Evolutionary conservation across 2,113 vertebrate species (phyloP), one percentile per base, ranked within the genome.

Genomic region (Lycocorax pyrrhopterus): DNA sequence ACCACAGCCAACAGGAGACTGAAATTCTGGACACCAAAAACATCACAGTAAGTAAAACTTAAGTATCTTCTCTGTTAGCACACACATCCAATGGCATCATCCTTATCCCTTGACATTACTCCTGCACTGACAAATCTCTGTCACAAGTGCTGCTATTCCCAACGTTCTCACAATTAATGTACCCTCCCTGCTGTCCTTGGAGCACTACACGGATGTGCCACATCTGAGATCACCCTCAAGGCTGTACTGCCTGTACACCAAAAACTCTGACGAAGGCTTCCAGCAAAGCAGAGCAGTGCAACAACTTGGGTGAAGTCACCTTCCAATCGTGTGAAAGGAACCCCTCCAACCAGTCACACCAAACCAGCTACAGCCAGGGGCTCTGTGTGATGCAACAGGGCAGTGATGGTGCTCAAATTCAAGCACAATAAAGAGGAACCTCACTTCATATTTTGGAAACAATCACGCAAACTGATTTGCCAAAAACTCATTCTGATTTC

Each of bases 381-480:
- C 26, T 66, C 15, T 8, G 13, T 20, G 22, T 39, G 27, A 43
- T 7, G 0, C 7, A 35, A 22, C 39, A 53, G 13, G 22, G 33
- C 33, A 32, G 10, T 5, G 5, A 2, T 7, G 14, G 30, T 12
- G 72, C 4, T 79, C 41, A 12, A 58, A 56, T 62, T 20, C 27
- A 21, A 30, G 10, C 30, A 46, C 56, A 60, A 26, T 5, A 51
- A 84, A 37, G 1, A 32, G 6, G 7, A 37, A 32, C 7, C 39
- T 63, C 77, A 8, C 16, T 26, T 18, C 1, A 0, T 27, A 13
- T n/a, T 80, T 76, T 29, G 29, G 44, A 62, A 76, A 46, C 43
- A 25, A 44, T 4, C 9, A 23, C 0, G 0, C 37, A 62, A 51
- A 17, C 9, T 10, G 6, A 58, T 67, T 53, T 43, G 49, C n/a